A percentile compares a stretch with the other conserved stretches of the same genome.
Evolutionary conservation across 1,140 invertebrate genomes (phyloP).

Genomic region (Diprion similis): DNA sequence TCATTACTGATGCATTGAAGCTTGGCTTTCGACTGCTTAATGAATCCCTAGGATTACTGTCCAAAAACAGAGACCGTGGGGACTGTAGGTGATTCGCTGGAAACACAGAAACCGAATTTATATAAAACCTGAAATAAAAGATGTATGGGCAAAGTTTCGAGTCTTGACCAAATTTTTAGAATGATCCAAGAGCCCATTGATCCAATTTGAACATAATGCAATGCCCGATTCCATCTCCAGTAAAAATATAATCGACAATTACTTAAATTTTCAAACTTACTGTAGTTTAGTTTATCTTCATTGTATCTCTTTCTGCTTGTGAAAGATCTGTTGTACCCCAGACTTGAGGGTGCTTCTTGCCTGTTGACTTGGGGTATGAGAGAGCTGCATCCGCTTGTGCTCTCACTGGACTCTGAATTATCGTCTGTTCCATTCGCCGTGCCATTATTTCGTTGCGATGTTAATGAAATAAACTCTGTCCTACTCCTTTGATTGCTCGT

Average conservation of each 20-base stretch:
- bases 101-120: constrained; percentile 25
- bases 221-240: background rate
- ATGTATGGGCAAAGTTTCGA: background rate
- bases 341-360: constrained; percentile 47
- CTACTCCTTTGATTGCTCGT: constrained; percentile 37
- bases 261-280: constrained; percentile 35
- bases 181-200: background rate
- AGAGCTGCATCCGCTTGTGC: constrained; percentile 63
- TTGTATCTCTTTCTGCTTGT: constrained; percentile 46
- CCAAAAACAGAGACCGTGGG: constrained; percentile 50
- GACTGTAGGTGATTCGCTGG: constrained; percentile 52
- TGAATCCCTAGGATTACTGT: constrained; percentile 48
- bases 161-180: background rate
- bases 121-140: background rate
- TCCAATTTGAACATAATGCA: background rate
- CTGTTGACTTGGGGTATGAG: constrained; percentile 59
- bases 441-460: constrained; percentile 46
- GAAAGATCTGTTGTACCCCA: constrained; percentile 44
- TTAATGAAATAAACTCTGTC: constrained; percentile 42
- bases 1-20: constrained; percentile 66
- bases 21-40: constrained; percentile 62
- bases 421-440: constrained; percentile 55
- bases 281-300: constrained; percentile 50
- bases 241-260: too few relatives aligned
- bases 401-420: constrained; percentile 62